Evolutionary conservation across 2,113 vertebrate genomes (phyloP).

Genomic region (Charina bottae): DNA sequence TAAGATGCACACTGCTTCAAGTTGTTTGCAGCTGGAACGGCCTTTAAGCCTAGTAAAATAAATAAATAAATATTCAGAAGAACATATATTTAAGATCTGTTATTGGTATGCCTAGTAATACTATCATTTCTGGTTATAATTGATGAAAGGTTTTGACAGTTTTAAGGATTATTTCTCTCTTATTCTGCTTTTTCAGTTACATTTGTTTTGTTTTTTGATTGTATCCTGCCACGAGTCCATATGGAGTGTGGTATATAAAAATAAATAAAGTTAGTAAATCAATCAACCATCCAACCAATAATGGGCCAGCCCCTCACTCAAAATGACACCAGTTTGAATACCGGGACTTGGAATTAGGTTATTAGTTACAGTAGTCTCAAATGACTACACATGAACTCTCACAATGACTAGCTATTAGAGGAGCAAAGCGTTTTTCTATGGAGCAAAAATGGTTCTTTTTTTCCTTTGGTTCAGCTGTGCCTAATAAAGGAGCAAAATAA

Average conservation of each 20-base stretch:
- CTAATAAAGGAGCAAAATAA: fast-evolving
- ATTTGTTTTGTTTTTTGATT: neutral
- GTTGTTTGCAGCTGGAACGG: neutral
- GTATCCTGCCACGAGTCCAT: neutral
- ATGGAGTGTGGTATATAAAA: neutral
- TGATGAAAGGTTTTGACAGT: neutral
- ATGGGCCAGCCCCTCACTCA: fast-evolving
- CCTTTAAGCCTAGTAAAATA: neutral
- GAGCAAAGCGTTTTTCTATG: neutral
- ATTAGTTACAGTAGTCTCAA: neutral
- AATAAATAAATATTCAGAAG: neutral
- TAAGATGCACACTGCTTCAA: neutral
- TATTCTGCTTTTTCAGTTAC: neutral
- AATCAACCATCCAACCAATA: neutral
- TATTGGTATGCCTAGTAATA: neutral
- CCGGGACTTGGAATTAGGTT: fast-evolving
- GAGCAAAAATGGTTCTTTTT: conserved; percentile 24
- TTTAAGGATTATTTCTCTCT: neutral
- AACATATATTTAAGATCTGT: neutral
- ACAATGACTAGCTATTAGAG: fast-evolving
- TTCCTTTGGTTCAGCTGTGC: neutral
- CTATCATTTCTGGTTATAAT: neutral
- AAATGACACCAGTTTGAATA: fast-evolving
- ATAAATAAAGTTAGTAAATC: neutral
- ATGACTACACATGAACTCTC: neutral